phyloP scores from a whole-genome alignment of 2,113 vertebrate genomes.

The Marmota flaviventris region DNA sequence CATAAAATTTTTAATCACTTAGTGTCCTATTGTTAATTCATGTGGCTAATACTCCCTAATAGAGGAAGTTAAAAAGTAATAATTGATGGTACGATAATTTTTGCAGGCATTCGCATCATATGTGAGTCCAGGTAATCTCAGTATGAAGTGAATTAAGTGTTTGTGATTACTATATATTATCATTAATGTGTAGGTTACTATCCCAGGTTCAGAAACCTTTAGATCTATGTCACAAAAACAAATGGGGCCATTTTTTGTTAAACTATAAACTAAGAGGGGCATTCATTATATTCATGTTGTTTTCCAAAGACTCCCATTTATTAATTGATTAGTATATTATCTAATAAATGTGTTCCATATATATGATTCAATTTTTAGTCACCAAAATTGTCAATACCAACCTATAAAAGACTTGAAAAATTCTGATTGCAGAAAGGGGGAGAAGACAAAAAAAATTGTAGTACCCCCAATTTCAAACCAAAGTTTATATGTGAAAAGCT shows the following conservation, averaged over 20 bases:
- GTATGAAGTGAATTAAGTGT: background rate
- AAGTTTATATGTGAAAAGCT: background rate
- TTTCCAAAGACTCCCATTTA: background rate
- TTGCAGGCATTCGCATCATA: background rate
- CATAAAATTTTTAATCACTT: background rate
- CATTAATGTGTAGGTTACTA: background rate
- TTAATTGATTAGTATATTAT: background rate
- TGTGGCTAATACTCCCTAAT: background rate
- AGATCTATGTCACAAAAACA: background rate
- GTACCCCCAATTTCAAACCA: background rate
- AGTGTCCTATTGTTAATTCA: background rate
- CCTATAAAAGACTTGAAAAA: background rate
- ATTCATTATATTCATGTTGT: background rate
- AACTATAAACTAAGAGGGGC: background rate
- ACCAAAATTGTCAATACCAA: background rate
- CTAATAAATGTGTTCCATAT: background rate
- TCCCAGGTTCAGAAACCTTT: background rate
- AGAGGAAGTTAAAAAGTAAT: background rate
- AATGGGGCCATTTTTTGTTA: background rate
- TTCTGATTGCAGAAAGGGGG: background rate
- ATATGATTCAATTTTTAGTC: background rate
- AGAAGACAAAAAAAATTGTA: background rate
- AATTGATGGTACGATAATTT: background rate
- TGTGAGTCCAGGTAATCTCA: background rate
- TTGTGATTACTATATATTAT: background rate